These are phyloP conservation scores for Pangasius krempfi DNA, from an alignment of 2,797 vertebrate species.

Conservation along the genomic window DNA sequence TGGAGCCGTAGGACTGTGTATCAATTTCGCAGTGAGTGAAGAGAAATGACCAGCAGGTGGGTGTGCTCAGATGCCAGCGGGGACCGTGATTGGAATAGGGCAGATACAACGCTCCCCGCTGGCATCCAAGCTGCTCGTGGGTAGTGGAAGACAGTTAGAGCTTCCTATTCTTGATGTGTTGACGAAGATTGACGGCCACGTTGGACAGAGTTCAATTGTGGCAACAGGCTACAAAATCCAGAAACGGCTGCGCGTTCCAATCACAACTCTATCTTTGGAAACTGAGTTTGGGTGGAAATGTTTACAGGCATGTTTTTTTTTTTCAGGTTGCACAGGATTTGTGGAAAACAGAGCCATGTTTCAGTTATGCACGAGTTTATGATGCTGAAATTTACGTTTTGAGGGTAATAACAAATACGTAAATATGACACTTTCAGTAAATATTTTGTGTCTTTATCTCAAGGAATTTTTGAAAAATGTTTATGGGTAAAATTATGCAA, in stretches of 20 bases:
- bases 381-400: neutral
- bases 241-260: neutral
- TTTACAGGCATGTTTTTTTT: neutral
- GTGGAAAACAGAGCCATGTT: neutral
- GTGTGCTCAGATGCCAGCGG: slow-evolving; percentile 59
- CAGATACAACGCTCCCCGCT: slow-evolving; percentile 73
- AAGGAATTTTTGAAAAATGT: neutral
- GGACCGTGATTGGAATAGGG: slow-evolving; percentile 70
- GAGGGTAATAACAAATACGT: neutral
- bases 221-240: slow-evolving; percentile 1
- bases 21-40: slow-evolving; percentile 42
- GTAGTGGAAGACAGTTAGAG: slow-evolving; percentile 31
- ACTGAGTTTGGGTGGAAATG: neutral
- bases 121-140: slow-evolving; percentile 73
- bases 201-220: slow-evolving; percentile 25
- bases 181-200: slow-evolving; percentile 37
- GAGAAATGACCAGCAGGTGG: slow-evolving; percentile 73
- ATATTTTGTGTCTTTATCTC: neutral
- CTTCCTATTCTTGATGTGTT: slow-evolving; percentile 30
- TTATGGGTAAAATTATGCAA: neutral
- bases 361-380: neutral
- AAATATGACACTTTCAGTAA: neutral
- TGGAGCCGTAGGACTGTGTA: slow-evolving; percentile 43
- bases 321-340: neutral
- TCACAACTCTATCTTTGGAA: slow-evolving; percentile 31